These are phyloP conservation scores for Emydura subglobosa DNA, from an alignment of 2,113 vertebrate species.

Conservation along the genomic window DNA sequence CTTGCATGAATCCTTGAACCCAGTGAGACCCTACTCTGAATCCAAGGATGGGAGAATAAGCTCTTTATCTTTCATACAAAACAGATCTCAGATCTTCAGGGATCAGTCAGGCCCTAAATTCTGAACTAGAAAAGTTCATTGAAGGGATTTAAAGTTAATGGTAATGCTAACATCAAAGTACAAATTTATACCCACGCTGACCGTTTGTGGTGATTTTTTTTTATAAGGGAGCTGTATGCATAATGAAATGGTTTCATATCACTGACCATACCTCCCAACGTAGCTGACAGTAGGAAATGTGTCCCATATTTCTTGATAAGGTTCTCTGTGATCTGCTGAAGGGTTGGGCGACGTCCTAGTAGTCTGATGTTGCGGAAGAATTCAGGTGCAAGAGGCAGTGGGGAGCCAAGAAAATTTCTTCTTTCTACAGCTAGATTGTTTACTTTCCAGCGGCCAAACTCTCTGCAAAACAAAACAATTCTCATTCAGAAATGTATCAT, in stretches of 20 bases:
- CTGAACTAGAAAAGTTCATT: background rate
- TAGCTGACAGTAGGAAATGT: slow-evolving; percentile 95
- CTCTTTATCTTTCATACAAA: background rate
- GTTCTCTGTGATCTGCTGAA: slow-evolving; percentile 94
- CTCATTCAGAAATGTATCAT: slow-evolving; percentile 64
- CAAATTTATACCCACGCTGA: background rate
- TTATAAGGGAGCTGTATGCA: background rate
- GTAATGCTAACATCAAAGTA: background rate
- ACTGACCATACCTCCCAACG: slow-evolving; percentile 90
- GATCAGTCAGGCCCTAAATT: no score
- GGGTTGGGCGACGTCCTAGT: slow-evolving; percentile 92
- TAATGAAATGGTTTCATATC: background rate
- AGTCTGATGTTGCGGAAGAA: slow-evolving; percentile 95
- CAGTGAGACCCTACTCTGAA: background rate
- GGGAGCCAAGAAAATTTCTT: slow-evolving; percentile 93
- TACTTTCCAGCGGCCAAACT: slow-evolving; percentile 99
- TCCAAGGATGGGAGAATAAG: background rate
- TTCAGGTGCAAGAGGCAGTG: slow-evolving; percentile 92
- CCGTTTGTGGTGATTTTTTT: background rate
- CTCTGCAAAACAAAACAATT: slow-evolving; percentile 83
- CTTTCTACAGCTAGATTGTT: slow-evolving; percentile 96
- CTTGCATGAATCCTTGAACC: background rate
- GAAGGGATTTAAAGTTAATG: background rate
- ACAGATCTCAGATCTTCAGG: no score
- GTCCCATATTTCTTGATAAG: slow-evolving; percentile 99